phyloP scores from a whole-genome alignment of 2,797 vertebrate species.

The Chrosomus eos region DNA sequence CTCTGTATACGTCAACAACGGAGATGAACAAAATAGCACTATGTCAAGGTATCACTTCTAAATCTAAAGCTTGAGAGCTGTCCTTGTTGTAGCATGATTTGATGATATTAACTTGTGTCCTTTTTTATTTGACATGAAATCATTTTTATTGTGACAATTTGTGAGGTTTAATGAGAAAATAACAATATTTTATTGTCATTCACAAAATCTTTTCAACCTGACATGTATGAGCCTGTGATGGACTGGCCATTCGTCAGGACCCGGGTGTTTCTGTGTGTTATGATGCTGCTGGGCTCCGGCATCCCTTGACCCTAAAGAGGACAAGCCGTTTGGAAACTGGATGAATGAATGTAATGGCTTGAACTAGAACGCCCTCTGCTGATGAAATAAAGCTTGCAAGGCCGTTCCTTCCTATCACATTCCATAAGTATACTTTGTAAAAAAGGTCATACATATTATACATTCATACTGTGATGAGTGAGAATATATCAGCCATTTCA shows the following conservation, averaged over 20 bases:
- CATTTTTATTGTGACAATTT: not conserved
- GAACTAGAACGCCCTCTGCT: constrained; percentile 51
- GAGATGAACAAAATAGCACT: not conserved
- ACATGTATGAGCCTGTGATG: not conserved
- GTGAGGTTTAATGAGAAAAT: not conserved
- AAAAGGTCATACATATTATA: not conserved
- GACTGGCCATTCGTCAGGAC: not conserved
- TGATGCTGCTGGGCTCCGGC: not conserved
- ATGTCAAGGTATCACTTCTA: not conserved
- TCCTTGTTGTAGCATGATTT: not conserved
- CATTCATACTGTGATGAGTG: not conserved
- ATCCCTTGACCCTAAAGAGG: not conserved
- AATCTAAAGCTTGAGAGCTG: not conserved
- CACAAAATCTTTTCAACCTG: not conserved
- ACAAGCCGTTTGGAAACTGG: not conserved
- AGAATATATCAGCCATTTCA: not conserved
- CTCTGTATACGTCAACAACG: constrained; percentile 11
- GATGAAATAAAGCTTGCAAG: not conserved
- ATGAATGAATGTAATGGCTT: constrained; percentile 8
- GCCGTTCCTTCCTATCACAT: not conserved
- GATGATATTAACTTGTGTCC: not conserved
- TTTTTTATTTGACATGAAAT: not conserved
- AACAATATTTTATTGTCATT: not conserved
- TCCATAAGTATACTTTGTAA: not conserved
- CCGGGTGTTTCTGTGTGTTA: not conserved